Base-by-base conservation (phyloP, 1,140 invertebrate species). In the Eueides isabella region DNA sequence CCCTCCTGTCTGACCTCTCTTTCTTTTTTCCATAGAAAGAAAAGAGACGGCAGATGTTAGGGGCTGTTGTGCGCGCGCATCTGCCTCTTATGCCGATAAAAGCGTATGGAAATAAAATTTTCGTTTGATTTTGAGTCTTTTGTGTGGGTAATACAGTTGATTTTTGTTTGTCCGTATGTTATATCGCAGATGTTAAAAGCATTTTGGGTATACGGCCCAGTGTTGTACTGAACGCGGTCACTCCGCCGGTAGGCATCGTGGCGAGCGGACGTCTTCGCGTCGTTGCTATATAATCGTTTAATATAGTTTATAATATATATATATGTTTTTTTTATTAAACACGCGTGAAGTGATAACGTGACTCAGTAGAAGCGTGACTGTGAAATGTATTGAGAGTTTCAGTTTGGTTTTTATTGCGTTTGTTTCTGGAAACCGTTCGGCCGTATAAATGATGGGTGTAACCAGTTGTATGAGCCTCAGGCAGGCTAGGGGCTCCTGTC, bases 361-460 rank as follows among this genome's bases (percentile, higher is more conserved):
- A 82, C 80, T 83, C 76, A 77, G 31, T 30, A 41, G 33, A 68
- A 48, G 29, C 65, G 72, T 68, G 48, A 76, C 75, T 74, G 61
- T 80, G 77, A 81, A 79, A 84, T 85, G 80, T 79, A 79, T 78
- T 85, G 81, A 61, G 80, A 61, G 61, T 77, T 79, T 28, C 62
- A 68, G 75, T 38, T 71, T 75, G 61, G 78, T 64, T 77, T 30
- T 44, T 67, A 71, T 73, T 35, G 14, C 31, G 19, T 31, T 66
- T 33, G 30, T 76, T 23, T 44, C 71, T 41, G 11, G 23, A 55
- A 55, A 55, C 12, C 48, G 12, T 66, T 74, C 76, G 86, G 74
- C 70, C 77, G 72, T 78, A 80, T 85, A 81, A 84, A 91, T 92
- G 89, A 93, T 92, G 90, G 91, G 91, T 77, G 89, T 93, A 76